Evolutionary conservation across 2,113 vertebrate species (phyloP).

Genomic region (Larimichthys polyactis): DNA sequence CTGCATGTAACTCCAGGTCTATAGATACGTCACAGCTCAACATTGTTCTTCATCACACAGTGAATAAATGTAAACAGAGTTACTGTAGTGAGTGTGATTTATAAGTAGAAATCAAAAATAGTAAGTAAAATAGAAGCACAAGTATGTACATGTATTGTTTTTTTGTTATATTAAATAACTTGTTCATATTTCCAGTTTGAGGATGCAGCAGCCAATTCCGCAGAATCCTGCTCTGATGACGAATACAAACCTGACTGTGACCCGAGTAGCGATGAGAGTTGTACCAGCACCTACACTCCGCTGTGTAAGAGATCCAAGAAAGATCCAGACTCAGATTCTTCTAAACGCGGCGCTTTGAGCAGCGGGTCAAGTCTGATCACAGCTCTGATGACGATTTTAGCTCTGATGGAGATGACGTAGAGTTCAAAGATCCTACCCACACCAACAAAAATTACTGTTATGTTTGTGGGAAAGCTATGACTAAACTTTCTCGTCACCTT

Average conservation of each 20-base stretch:
- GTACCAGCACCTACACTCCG: neutral
- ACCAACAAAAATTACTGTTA: conserved; percentile 63
- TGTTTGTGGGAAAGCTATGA: conserved; percentile 47
- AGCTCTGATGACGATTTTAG: neutral
- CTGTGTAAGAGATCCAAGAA: neutral
- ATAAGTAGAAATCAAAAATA: too few species aligned
- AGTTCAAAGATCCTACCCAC: neutral
- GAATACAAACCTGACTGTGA: conserved; percentile 16
- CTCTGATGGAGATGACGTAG: conserved; percentile 24
- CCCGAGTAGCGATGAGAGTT: conserved; percentile 1
- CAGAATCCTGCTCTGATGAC: conserved; percentile 10
- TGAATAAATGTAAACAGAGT: too few species aligned
- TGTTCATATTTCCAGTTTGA: conserved; percentile 33
- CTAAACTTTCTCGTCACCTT: conserved; percentile 64
- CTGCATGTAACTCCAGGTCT: too few species aligned
- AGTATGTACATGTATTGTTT: too few species aligned
- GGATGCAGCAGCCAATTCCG: conserved; percentile 10
- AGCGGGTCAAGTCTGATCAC: neutral
- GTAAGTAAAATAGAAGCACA: too few species aligned
- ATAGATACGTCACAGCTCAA: too few species aligned
- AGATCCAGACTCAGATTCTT: neutral
- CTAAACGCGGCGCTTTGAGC: neutral
- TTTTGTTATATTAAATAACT: neutral
- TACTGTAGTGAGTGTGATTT: too few species aligned
- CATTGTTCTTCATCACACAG: too few species aligned